Evolutionary conservation across 2,888 invertebrate genomes (phyloP).

Genomic region (Mythimna impura): DNA sequence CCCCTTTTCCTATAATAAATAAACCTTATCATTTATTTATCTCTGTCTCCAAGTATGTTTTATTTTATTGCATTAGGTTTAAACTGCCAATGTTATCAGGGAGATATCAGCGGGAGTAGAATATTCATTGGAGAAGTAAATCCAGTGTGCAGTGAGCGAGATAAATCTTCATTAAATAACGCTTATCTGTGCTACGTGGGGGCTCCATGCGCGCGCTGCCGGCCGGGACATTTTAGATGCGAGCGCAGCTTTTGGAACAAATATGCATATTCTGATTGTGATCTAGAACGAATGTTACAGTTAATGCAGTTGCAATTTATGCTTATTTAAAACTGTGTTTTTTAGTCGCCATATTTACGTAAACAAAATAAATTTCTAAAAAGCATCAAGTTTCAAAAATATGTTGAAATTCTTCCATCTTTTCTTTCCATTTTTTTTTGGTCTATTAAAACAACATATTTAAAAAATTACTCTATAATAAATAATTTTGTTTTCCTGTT

Average conservation of each 20-base stretch:
- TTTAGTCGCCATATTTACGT: not conserved
- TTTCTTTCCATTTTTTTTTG: too few species aligned
- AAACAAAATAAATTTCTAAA: not conserved
- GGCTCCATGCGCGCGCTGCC: slow-evolving; percentile 51
- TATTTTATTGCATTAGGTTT: slow-evolving; percentile 65
- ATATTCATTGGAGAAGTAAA: slow-evolving; percentile 77
- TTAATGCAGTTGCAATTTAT: slow-evolving; percentile 29
- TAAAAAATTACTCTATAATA: too few species aligned
- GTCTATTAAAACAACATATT: too few species aligned
- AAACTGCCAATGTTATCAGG: slow-evolving; percentile 70
- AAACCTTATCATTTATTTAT: slow-evolving; percentile 42
- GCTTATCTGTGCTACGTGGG: slow-evolving; percentile 71
- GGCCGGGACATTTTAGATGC: slow-evolving; percentile 31
- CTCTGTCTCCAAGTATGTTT: slow-evolving; percentile 37
- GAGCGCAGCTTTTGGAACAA: slow-evolving; percentile 24
- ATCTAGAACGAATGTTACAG: slow-evolving; percentile 26
- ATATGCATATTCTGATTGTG: slow-evolving; percentile 40
- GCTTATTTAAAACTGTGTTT: slow-evolving; percentile 15
- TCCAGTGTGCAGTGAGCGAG: slow-evolving; percentile 71
- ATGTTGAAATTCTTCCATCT: too few species aligned
- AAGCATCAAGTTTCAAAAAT: too few species aligned
- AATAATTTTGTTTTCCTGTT: too few species aligned
- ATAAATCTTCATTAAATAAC: slow-evolving; percentile 80
- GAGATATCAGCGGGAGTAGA: slow-evolving; percentile 64
- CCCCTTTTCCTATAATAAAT: slow-evolving; percentile 37